Base-by-base conservation (phyloP, 2,888 invertebrate genomes). In the Hanleya hanleyi region DNA sequence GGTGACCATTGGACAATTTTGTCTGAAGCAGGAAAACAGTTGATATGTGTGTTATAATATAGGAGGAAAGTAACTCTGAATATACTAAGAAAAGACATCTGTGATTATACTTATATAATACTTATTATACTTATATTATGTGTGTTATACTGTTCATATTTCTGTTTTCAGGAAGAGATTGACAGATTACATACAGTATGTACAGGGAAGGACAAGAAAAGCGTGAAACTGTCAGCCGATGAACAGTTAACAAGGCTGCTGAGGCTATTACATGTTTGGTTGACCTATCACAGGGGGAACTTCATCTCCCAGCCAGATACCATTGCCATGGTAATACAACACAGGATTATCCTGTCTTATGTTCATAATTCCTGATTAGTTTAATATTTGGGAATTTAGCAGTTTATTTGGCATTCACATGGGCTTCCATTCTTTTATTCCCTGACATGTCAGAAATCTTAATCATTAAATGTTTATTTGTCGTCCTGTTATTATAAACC, bases 261-360 rank as follows among this genome's bases (percentile, higher is more conserved):
- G 38, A 68, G 80, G 35, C 70, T 87, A 41, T 50, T 77, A 0
- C 71, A 77, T 35, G 62, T 80, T 5, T 82, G 85, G 83, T 37
- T 88, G 29, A 69, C 71, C n/a, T 83, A 82, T 68, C 81, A 83
- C 38, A 69, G 77, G 72, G 88, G 87, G 47, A 70, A 73, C 33
- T 75, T 89, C 7, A 76, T 86, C 15, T 67, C 75, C 9, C 76
- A 84, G 41, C 81, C 84, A 7, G 83, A 86, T 32, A 18, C 37
- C 26, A 67, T 88, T 2, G 84, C 84, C 15, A 77, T 83, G 81
- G 87, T 87, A 76, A 67, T 70, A 4, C 29, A 22, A 9, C 41
- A 12, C 41, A 41, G 18, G 18, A 41, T 18, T 41, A 18, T 41
- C 18, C 18, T 41, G 41, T 41, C 18, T 41, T 41, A 9, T 41